Base-by-base conservation (phyloP, 2,797 vertebrate genomes). In the Rhinichthys osculus region DNA sequence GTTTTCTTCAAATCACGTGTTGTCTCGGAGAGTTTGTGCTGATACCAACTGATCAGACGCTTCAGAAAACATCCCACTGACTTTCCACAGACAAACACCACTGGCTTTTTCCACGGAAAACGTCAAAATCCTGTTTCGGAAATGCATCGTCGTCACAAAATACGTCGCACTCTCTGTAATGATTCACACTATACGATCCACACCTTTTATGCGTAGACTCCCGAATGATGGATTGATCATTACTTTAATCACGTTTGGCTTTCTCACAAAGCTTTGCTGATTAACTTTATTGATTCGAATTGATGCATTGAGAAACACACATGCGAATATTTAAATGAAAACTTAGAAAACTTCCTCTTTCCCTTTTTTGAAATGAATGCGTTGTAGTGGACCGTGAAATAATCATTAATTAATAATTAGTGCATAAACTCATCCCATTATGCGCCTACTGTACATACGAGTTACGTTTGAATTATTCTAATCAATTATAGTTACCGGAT, bases 211-310 rank as follows among this genome's bases (percentile, higher is more conserved):
- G 19, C 52, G 7, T 2, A 52, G 47, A 74, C 72, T 35, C 17
- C 72, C 3, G 33, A 54, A 54, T 54, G 73, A 76, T 76, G 47
- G 30, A 54, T 54, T 23, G 30, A 76, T 54, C 73, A 54, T 76
- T 76, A 54, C 33, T 76, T 76, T 11, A 54, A 76, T 33, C 50
- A 35, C 30, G 33, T 14, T 21, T 76, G 73, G 30, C 73, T 3
- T 74, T 33, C 16, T 19, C 10, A 11, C 44, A 74, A 33, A 52
- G 44, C 72, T 52, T 52, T 76, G 21, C 52, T 74, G 47, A 74
- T 52, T 21, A 13, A 52, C 5, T 21, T 33, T 74, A 21, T 74
- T 76, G 47, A 52, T 76, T 76, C 14, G 7, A 13, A 76, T 76
- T 54, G 73, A 35, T 76, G 47, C 17, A 54, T 30, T 35, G n/a